Percentiles rank a stretch among this genome's conserved stretches.
Evolutionary conservation across 2,113 vertebrate genomes (phyloP).

Genomic region (Corydoras maculifer): DNA sequence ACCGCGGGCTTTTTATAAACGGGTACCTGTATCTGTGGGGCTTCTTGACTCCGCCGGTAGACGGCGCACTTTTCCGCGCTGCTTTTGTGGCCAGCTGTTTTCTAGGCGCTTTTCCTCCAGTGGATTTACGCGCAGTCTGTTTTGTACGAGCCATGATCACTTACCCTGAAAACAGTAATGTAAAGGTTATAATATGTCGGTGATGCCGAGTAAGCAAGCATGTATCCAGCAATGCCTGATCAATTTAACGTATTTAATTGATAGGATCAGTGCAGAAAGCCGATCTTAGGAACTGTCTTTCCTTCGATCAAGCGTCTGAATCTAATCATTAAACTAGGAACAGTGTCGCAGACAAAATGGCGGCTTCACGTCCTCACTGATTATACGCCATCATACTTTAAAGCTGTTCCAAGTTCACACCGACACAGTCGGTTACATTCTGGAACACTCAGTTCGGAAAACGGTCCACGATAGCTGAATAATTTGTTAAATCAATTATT

Average conservation of each 20-base stretch:
- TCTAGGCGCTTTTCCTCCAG: slow-evolving; percentile 83
- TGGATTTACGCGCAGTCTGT: slow-evolving; percentile 85
- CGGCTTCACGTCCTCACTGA: neutral
- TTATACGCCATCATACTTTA: neutral
- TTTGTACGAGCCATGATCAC: slow-evolving; percentile 81
- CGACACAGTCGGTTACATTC: too few relatives aligned
- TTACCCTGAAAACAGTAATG: slow-evolving; percentile 25
- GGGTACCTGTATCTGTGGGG: slow-evolving; percentile 70
- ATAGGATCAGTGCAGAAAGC: too few relatives aligned
- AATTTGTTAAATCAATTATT: too few relatives aligned
- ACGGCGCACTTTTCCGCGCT: slow-evolving; percentile 76
- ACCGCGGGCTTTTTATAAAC: neutral
- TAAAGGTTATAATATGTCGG: too few relatives aligned
- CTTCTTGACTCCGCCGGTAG: slow-evolving; percentile 82
- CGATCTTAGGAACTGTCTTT: too few relatives aligned
- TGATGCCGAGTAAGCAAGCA: too few relatives aligned
- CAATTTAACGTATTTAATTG: too few relatives aligned
- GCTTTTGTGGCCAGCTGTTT: slow-evolving; percentile 82
- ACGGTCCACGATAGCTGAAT: too few relatives aligned
- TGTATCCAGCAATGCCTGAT: too few relatives aligned
- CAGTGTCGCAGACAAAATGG: slow-evolving; percentile 33
- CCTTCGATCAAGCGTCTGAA: too few relatives aligned
- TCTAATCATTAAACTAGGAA: neutral
- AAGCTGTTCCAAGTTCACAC: too few relatives aligned
- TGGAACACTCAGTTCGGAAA: too few relatives aligned